Conservation (phyloP, 2,888 invertebrate species). For the Pristionchus japonicus region DNA sequence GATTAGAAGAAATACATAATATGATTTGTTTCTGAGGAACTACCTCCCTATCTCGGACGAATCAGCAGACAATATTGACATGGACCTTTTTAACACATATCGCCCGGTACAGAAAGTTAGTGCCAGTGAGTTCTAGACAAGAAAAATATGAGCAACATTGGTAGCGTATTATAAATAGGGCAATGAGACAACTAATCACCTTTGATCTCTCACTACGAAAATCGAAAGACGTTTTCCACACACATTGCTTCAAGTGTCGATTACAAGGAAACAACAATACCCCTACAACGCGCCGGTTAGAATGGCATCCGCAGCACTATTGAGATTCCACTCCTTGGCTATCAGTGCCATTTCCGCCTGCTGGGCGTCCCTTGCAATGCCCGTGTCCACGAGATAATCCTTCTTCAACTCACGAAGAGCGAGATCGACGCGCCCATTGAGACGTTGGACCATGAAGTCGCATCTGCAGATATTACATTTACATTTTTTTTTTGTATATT, state of each 20-base stretch:
- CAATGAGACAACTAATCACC: not conserved
- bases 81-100: too few relatives aligned
- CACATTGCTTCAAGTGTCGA: too few relatives aligned
- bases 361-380: slow-evolving; percentile 45
- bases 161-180: not conserved
- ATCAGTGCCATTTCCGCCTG: slow-evolving; percentile 46
- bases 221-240: too few relatives aligned
- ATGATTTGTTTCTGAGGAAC: not conserved
- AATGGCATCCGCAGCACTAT: slow-evolving; percentile 51
- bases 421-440: slow-evolving; percentile 53
- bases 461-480: too few relatives aligned
- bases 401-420: slow-evolving; percentile 60
- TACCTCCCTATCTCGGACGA: not conserved
- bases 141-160: not conserved
- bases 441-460: slow-evolving; percentile 58
- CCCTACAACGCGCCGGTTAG: slow-evolving; percentile 33
- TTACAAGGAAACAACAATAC: not conserved
- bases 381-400: slow-evolving; percentile 53
- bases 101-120: not conserved
- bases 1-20: too few relatives aligned
- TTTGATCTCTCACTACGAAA: too few relatives aligned
- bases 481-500: too few relatives aligned
- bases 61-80: too few relatives aligned
- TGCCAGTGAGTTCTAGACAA: not conserved
- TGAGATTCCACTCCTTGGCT: slow-evolving; percentile 52